A percentile compares a stretch with the other conserved stretches of the same genome.
phyloP scores from a whole-genome alignment of 2,888 invertebrate genomes.

The Eilema griseolum region DNA sequence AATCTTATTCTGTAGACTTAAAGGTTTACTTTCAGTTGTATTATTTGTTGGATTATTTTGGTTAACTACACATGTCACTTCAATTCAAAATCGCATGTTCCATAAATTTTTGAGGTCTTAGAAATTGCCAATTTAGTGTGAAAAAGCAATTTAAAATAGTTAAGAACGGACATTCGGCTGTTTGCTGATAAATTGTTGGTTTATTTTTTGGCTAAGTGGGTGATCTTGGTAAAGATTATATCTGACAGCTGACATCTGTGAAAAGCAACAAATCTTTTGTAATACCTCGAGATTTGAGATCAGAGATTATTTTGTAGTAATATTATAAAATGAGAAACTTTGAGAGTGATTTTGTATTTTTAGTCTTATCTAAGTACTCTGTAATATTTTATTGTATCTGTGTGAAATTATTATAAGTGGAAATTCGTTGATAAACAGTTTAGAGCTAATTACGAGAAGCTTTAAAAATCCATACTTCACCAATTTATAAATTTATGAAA shows the following conservation, averaged over 20 bases:
- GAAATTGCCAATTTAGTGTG: constrained; percentile 63
- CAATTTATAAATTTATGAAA: too few relatives aligned
- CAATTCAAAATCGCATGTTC: constrained; percentile 62
- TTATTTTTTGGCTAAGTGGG: constrained; percentile 45
- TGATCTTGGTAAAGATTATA: constrained; percentile 24
- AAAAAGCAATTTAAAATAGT: constrained; percentile 47
- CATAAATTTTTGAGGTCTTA: constrained; percentile 63
- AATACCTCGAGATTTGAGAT: not conserved
- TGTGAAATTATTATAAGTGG: not conserved
- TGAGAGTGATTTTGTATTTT: not conserved
- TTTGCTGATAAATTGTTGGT: constrained; percentile 49
- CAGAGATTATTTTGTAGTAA: not conserved
- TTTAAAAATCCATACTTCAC: too few relatives aligned
- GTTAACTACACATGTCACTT: constrained; percentile 48
- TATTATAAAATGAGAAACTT: not conserved
- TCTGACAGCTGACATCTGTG: constrained; percentile 13
- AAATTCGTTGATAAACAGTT: not conserved
- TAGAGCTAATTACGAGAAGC: too few relatives aligned
- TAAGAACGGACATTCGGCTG: constrained; percentile 59
- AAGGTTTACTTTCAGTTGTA: constrained; percentile 35
- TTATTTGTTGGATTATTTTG: constrained; percentile 3
- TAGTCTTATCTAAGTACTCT: not conserved
- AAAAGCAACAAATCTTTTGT: constrained; percentile 8
- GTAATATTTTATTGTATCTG: not conserved
- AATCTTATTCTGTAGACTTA: constrained; percentile 17